Evolutionary conservation across 2,888 invertebrate genomes (phyloP).

Genomic region (Laothoe populi): DNA sequence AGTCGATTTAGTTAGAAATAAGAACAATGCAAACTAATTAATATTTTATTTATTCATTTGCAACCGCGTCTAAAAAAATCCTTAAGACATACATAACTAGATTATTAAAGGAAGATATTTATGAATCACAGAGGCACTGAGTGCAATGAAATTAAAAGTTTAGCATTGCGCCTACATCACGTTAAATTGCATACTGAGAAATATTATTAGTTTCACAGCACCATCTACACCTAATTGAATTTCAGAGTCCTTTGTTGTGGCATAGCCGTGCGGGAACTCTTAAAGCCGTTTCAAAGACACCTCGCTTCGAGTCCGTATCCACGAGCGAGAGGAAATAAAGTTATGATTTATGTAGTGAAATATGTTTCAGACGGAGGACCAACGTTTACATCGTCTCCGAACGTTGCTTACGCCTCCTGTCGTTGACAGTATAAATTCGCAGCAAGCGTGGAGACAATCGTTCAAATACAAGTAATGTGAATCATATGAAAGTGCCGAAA

Average conservation of each 20-base stretch:
- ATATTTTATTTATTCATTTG: no score
- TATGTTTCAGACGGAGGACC: slow-evolving; percentile 68
- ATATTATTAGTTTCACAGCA: slow-evolving; percentile 60
- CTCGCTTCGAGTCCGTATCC: slow-evolving; percentile 62
- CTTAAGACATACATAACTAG: background rate
- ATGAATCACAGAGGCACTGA: background rate
- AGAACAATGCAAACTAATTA: no score
- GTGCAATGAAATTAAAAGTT: slow-evolving; percentile 16
- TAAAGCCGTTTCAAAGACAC: slow-evolving; percentile 80
- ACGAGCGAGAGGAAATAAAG: slow-evolving; percentile 82
- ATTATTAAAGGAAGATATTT: background rate
- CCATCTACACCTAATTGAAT: slow-evolving; percentile 76
- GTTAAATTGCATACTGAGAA: slow-evolving; percentile 60
- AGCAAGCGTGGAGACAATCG: slow-evolving; percentile 62
- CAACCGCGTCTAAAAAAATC: no score
- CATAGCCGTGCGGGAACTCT: slow-evolving; percentile 66
- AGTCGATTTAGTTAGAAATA: background rate
- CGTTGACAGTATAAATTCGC: slow-evolving; percentile 67
- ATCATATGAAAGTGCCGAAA: background rate
- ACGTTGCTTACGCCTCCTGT: slow-evolving; percentile 55
- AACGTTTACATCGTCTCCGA: slow-evolving; percentile 53
- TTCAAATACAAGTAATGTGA: slow-evolving; percentile 32
- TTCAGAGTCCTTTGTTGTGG: slow-evolving; percentile 76
- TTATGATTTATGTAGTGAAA: slow-evolving; percentile 83
- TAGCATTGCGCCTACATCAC: slow-evolving; percentile 33